Conservation (phyloP, 1,140 invertebrate genomes). For the Hyles vespertilio region DNA sequence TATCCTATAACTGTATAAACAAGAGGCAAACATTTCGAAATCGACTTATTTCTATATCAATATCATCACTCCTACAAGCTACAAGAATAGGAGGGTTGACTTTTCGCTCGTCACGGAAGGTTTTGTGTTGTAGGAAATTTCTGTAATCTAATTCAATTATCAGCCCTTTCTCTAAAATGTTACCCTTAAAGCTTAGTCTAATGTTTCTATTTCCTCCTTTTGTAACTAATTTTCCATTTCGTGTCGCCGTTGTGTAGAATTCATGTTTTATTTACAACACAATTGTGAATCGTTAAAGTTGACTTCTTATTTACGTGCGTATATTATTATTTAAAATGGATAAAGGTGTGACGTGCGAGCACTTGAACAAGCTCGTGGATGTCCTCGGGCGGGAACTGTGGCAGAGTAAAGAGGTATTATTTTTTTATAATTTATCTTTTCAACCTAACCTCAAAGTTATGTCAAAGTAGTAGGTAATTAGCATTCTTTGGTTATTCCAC, state of each 20-base stretch:
- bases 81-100: constrained; percentile 29
- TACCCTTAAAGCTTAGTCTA: constrained; percentile 24
- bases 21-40: no score
- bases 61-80: no score
- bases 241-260: constrained; percentile 34
- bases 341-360: constrained; percentile 69
- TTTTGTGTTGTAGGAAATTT: constrained; percentile 68
- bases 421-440: constrained; percentile 21
- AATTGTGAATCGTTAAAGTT: constrained; percentile 50
- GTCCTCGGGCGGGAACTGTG: constrained; percentile 58
- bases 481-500: constrained; percentile 38
- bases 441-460: constrained; percentile 62
- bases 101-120: constrained; percentile 71
- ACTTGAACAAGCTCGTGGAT: constrained; percentile 63
- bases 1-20: no score
- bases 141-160: constrained; percentile 70
- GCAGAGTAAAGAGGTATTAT: constrained; percentile 63
- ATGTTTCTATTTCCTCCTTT: constrained; percentile 28
- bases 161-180: constrained; percentile 52
- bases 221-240: constrained; percentile 26
- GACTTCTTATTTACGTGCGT: constrained; percentile 49
- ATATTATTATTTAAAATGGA: constrained; percentile 52
- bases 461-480: constrained; percentile 54
- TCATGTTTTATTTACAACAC: constrained; percentile 63
- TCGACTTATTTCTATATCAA: no score